Conservation (phyloP, 2,888 invertebrate species). For the Trissolcus brochymenae region DNA sequence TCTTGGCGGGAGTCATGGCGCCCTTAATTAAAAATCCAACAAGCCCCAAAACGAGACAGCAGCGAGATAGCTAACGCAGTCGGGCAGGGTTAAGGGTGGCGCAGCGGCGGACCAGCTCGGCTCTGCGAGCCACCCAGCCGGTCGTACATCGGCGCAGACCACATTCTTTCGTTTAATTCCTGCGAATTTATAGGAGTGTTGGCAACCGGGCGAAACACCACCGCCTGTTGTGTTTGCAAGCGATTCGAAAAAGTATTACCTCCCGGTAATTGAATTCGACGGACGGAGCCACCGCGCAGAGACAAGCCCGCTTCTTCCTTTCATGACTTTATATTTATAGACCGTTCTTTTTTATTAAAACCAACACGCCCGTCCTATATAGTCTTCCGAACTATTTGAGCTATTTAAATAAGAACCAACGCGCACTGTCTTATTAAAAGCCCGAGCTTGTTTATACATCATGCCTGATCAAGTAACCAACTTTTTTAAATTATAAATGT, state of each 20-base stretch:
- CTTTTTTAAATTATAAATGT: slow-evolving; percentile 10
- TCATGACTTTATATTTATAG: slow-evolving; percentile 53
- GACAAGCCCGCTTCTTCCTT: slow-evolving; percentile 47
- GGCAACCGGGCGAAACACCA: slow-evolving; percentile 65
- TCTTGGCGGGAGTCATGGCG: slow-evolving; percentile 75
- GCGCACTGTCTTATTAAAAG: slow-evolving; percentile 26
- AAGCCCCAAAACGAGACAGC: slow-evolving; percentile 70
- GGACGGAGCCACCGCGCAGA: slow-evolving; percentile 53
- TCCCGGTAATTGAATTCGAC: slow-evolving; percentile 72
- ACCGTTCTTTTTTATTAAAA: slow-evolving; percentile 45
- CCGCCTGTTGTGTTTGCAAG: slow-evolving; percentile 60
- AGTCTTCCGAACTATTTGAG: slow-evolving; percentile 25
- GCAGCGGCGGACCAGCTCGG: slow-evolving; percentile 57
- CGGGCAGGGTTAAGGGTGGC: slow-evolving; percentile 67
- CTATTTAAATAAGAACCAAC: slow-evolving; percentile 33
- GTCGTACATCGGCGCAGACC: slow-evolving; percentile 74
- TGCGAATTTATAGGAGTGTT: slow-evolving; percentile 75
- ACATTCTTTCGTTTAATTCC: slow-evolving; percentile 77
- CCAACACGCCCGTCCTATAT: slow-evolving; percentile 11
- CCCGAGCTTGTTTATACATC: background rate
- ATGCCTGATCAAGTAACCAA: background rate
- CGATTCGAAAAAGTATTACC: slow-evolving; percentile 64
- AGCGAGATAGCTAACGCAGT: slow-evolving; percentile 42
- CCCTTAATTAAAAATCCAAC: slow-evolving; percentile 77
- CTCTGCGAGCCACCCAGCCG: slow-evolving; percentile 62